Conservation (phyloP, 2,113 vertebrate species). For the Misgurnus anguillicaudatus region DNA sequence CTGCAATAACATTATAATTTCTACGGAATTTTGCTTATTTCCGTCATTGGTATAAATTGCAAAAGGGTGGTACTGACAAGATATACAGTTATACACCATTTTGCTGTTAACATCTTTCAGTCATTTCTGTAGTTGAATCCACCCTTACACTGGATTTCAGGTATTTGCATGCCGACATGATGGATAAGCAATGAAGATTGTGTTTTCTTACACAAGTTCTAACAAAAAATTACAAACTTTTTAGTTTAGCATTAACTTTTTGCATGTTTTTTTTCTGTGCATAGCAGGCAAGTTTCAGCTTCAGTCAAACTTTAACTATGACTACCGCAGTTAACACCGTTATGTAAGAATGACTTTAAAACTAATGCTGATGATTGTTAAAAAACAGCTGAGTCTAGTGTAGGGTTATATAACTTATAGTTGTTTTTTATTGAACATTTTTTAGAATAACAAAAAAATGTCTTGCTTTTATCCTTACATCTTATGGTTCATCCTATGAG, state of each 20-base stretch:
- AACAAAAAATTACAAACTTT: not conserved
- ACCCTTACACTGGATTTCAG: not conserved
- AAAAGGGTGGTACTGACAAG: too few species aligned
- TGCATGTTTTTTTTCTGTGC: not conserved
- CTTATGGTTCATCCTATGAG: too few species aligned
- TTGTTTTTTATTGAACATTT: not conserved
- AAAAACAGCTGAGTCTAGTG: not conserved
- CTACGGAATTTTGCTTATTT: too few species aligned
- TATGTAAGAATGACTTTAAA: not conserved
- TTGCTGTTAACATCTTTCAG: too few species aligned
- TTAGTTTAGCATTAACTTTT: not conserved
- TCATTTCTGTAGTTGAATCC: too few species aligned
- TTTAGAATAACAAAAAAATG: not conserved
- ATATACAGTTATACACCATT: too few species aligned
- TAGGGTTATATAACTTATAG: not conserved
- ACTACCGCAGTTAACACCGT: not conserved
- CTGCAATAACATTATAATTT: too few species aligned
- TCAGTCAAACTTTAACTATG: conserved; percentile 32
- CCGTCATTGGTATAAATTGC: too few species aligned
- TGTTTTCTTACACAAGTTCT: not conserved
- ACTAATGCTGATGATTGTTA: not conserved
- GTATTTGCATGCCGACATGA: not conserved
- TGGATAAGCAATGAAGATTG: not conserved
- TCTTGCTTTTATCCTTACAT: not conserved
- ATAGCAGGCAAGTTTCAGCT: not conserved